Conservation (phyloP, 1,140 invertebrate genomes). For the Cyrtorhinus lividipennis region DNA sequence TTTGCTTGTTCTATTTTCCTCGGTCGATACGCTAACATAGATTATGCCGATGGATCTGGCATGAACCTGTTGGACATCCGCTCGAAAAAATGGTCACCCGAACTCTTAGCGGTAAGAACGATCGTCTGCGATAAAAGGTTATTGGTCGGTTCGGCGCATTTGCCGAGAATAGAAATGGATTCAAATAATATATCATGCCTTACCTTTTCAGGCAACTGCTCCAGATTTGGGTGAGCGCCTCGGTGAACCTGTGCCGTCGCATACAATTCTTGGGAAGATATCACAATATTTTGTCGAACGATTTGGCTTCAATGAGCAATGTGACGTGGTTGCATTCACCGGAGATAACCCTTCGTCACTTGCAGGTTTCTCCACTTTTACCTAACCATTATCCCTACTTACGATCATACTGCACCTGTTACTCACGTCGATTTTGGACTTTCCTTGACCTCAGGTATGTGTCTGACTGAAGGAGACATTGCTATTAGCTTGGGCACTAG, state of each 20-base stretch:
- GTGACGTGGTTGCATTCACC: slow-evolving; percentile 74
- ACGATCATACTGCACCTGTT: no score
- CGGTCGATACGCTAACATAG: slow-evolving; percentile 81
- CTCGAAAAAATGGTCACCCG: slow-evolving; percentile 58
- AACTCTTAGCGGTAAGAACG: slow-evolving; percentile 55
- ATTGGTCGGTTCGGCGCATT: no score
- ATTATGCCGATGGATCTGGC: slow-evolving; percentile 83
- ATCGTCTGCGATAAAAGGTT: no score
- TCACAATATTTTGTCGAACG: slow-evolving; percentile 31
- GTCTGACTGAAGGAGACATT: slow-evolving; percentile 62
- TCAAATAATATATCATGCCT: no score
- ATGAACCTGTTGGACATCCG: slow-evolving; percentile 90
- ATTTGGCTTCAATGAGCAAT: slow-evolving; percentile 60
- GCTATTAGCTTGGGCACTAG: slow-evolving; percentile 84
- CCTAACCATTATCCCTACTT: no score
- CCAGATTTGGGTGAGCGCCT: slow-evolving; percentile 52
- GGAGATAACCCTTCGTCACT: slow-evolving; percentile 86
- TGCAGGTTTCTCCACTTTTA: slow-evolving; percentile 47
- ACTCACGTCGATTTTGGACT: no score
- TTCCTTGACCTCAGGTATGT: slow-evolving; percentile 71
- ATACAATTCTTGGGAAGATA: slow-evolving; percentile 52
- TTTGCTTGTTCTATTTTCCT: slow-evolving; percentile 78
- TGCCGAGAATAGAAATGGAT: no score
- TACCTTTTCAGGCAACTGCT: slow-evolving; percentile 34
- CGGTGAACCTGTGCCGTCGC: slow-evolving; percentile 52